Base-by-base conservation (phyloP, 2,113 vertebrate genomes). In the Mormyrus lacerda region DNA sequence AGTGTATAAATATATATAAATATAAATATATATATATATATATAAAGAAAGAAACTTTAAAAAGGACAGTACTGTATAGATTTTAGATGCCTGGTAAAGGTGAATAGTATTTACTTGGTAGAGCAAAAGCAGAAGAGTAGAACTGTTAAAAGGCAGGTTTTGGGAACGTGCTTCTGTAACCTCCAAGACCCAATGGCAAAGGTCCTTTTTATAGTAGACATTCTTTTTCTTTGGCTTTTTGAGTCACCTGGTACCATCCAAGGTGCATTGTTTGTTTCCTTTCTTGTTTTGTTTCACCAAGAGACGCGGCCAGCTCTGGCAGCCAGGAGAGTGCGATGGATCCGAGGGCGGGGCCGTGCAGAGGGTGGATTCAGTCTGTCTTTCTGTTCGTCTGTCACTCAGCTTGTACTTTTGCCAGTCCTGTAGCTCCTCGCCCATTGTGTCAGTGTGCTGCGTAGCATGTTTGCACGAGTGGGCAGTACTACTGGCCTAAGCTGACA, bases 1-100 rank as follows among this genome's bases (percentile, higher is more conserved):
- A 96, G 95, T 96, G 95, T 96, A 96, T 94, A 96, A 96, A 96
- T 94, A 95, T 95, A 93, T 95, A 96, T 96, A 95, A 95, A 95
- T 95, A 95, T 96, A 94, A 94, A 93, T 89, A 89, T 86, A 89
- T 89, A 89, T 88, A 89, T 85, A 89, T 89, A 89, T 89, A 47
- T 88, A 69, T 58, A 89, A 55, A 87, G 55, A 87, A 89, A 27
- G 42, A 89, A 85, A 89, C 39, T 58, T 44, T 83, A 95, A 94
- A 93, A 95, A 94, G 92, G 92, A 95, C 94, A 94, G 94, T 96
- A 96, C 96, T 96, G 96, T 96, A 96, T 96, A 96, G 95, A 96
- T 95, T 95, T 95, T 96, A 96, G 96, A 94, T 94, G 94, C 95
- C 95, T 95, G 94, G 94, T 95, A 93, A 90, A 94, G 95, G 95